Conservation (phyloP, 2,888 invertebrate genomes). For the Agrotis exclamationis region DNA sequence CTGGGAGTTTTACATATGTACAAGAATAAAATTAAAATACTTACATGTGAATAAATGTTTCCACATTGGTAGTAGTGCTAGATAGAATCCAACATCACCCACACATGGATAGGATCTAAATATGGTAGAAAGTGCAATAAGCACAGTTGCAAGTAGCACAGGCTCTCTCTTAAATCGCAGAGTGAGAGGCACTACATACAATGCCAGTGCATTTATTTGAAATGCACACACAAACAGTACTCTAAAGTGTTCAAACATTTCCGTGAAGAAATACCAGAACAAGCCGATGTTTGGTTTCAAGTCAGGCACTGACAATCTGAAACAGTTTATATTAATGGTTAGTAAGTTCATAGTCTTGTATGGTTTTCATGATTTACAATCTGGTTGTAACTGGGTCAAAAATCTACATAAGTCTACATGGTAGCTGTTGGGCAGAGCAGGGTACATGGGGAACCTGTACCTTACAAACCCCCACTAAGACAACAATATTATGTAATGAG, state of each 20-base stretch:
- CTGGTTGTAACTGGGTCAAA: background rate
- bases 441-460: too few relatives aligned
- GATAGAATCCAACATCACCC: constrained; percentile 98
- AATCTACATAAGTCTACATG: background rate
- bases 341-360: background rate
- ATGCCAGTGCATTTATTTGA: constrained; percentile 98
- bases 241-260: constrained; percentile 99
- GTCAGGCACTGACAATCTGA: constrained; percentile 97
- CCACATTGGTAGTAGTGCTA: constrained; percentile 98
- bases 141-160: constrained; percentile 94
- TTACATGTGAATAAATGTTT: constrained; percentile 96
- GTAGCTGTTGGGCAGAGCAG: background rate
- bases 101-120: constrained; percentile 99
- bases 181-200: constrained; percentile 97
- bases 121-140: constrained; percentile 96
- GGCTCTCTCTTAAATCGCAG: constrained; percentile 95
- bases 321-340: constrained; percentile 71
- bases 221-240: constrained; percentile 98
- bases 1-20: background rate
- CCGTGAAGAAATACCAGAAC: constrained; percentile 99
- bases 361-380: background rate
- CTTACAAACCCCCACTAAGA: too few relatives aligned
- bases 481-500: too few relatives aligned
- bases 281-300: constrained; percentile 99
- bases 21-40: constrained; percentile 76